phyloP scores from a whole-genome alignment of 2,888 invertebrate genomes.

The Andricus quercusramuli region DNA sequence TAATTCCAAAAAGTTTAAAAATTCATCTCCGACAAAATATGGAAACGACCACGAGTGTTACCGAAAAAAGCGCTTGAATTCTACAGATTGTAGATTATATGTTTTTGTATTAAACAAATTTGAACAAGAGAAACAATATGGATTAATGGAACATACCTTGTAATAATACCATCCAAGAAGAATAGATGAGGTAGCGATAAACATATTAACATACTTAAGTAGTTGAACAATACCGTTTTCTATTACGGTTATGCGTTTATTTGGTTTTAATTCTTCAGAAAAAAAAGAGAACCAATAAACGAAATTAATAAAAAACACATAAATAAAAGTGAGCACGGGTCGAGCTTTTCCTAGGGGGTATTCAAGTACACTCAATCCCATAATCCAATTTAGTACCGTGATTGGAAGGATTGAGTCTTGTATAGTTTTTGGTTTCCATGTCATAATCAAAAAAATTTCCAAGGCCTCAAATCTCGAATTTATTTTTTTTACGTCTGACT shows the following conservation, averaged over 20 bases:
- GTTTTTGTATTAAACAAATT: neutral
- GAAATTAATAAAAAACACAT: neutral
- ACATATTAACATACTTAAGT: neutral
- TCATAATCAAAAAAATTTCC: neutral
- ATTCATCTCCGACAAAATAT: no score
- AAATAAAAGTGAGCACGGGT: constrained; percentile 1
- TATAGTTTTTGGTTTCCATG: constrained; percentile 32
- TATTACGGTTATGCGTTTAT: neutral
- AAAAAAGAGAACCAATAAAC: neutral
- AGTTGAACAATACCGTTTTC: neutral
- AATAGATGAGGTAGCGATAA: neutral
- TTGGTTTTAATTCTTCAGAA: neutral
- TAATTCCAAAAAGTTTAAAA: no score
- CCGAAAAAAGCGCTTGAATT: no score
- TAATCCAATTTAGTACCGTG: constrained; percentile 11
- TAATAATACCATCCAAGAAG: constrained; percentile 19
- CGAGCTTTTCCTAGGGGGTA: constrained; percentile 13
- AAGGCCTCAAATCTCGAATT: neutral
- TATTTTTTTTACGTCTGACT: neutral
- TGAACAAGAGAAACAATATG: neutral
- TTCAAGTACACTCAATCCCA: constrained; percentile 11
- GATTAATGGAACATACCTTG: constrained; percentile 3
- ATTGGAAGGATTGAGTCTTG: constrained; percentile 1
- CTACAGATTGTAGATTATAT: neutral
- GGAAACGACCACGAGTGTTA: no score